Percentiles rank a stretch among this genome's conserved stretches.
Evolutionary conservation across 1,140 invertebrate genomes (phyloP).

Genomic region (Lethrus apterus): DNA sequence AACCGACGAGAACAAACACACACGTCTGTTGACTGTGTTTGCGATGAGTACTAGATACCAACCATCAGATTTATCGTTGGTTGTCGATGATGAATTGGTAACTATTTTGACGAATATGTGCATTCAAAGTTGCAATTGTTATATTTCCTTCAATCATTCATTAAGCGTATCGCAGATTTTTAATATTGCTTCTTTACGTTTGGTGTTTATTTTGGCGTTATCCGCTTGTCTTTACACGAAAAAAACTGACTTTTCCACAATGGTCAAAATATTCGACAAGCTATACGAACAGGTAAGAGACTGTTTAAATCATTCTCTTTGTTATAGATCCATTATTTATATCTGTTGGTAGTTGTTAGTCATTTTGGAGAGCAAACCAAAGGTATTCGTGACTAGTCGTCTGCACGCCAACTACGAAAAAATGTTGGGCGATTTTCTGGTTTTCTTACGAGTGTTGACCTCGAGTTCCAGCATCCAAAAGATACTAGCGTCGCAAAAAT

Average conservation of each 20-base stretch:
- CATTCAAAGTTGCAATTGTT: not conserved
- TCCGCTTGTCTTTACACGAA: constrained; percentile 47
- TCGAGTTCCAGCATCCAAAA: constrained; percentile 42
- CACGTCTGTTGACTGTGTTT: constrained; percentile 47
- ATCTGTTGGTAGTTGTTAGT: too few species aligned
- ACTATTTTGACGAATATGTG: constrained; percentile 40
- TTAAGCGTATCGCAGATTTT: constrained; percentile 21
- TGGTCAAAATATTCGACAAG: constrained; percentile 31
- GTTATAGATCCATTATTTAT: too few species aligned
- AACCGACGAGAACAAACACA: constrained; percentile 28
- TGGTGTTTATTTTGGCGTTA: constrained; percentile 52
- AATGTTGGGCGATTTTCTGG: constrained; percentile 49
- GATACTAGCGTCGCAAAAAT: constrained; percentile 43
- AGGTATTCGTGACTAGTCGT: not conserved
- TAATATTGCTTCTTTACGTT: constrained; percentile 40
- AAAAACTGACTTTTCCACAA: constrained; percentile 41
- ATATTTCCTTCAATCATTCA: too few species aligned
- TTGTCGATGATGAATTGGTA: constrained; percentile 51
- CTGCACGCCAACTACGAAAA: constrained; percentile 28
- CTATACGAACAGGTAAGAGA: constrained; percentile 28
- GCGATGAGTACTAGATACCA: constrained; percentile 51
- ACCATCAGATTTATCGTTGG: constrained; percentile 50
- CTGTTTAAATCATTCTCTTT: too few species aligned
- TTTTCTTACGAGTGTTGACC: constrained; percentile 49
- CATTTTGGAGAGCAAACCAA: constrained; percentile 9